Evolutionary conservation across 1,140 invertebrate species (phyloP).

Genomic region (Stegodyphus dumicola): DNA sequence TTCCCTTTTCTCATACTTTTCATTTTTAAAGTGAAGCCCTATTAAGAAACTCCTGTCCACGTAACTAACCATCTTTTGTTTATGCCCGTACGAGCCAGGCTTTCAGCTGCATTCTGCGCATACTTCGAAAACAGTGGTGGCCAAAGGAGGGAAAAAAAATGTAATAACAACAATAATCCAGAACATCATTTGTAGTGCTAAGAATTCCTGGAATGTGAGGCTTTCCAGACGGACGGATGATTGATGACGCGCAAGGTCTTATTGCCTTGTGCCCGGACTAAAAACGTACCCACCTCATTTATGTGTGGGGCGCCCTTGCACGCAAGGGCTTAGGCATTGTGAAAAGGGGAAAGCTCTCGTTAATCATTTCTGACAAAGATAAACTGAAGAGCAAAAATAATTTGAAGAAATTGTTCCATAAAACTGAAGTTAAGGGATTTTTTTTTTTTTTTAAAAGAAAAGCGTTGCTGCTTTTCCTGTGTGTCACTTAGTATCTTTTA

Average conservation of each 20-base stretch:
- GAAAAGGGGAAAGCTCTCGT: not conserved
- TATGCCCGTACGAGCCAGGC: not conserved
- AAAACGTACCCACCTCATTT: slow-evolving; percentile 51
- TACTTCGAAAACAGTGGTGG: slow-evolving; percentile 4
- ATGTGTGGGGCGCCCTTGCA: slow-evolving; percentile 37
- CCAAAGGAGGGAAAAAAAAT: slow-evolving; percentile 9
- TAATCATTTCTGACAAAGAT: slow-evolving; percentile 33
- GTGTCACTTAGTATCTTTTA: too few species aligned
- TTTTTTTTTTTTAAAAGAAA: too few species aligned
- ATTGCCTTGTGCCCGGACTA: slow-evolving; percentile 25
- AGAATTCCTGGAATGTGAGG: slow-evolving; percentile 44
- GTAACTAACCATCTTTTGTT: slow-evolving; percentile 55
- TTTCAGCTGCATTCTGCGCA: slow-evolving; percentile 31
- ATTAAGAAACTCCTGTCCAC: not conserved
- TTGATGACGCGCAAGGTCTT: slow-evolving; percentile 33
- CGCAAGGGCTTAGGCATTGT: slow-evolving; percentile 38
- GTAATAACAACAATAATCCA: slow-evolving; percentile 40
- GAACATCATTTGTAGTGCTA: slow-evolving; percentile 47
- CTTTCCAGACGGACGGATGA: slow-evolving; percentile 26
- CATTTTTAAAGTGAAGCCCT: slow-evolving; percentile 37
- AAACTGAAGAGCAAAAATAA: not conserved
- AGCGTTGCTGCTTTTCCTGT: too few species aligned
- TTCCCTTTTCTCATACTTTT: slow-evolving; percentile 19
- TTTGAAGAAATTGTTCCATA: not conserved
- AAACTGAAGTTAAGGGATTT: too few species aligned